A percentile compares a stretch with the other conserved stretches of the same genome.
Conservation (phyloP, 2,888 invertebrate species). For the Girardia tigrina region DNA sequence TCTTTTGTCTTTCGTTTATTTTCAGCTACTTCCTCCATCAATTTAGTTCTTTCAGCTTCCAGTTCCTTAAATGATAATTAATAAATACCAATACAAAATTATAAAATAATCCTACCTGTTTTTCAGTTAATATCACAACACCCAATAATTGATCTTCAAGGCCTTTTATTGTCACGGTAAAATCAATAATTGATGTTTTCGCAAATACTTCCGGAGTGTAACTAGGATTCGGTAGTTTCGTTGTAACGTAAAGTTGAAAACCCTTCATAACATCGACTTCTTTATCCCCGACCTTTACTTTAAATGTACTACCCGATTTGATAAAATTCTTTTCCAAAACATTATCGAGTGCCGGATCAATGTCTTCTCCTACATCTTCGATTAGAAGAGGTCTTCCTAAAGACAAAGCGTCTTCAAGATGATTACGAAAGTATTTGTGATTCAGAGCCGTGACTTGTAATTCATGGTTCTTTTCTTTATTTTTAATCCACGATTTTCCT, state of each 20-base stretch:
- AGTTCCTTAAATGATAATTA: slow-evolving; percentile 60
- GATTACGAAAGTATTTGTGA: slow-evolving; percentile 85
- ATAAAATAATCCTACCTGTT: slow-evolving; percentile 54
- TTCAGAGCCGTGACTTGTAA: slow-evolving; percentile 77
- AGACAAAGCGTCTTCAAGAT: slow-evolving; percentile 72
- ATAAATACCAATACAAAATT: neutral
- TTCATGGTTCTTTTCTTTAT: slow-evolving; percentile 74
- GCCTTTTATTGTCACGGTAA: slow-evolving; percentile 89
- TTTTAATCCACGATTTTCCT: slow-evolving; percentile 92
- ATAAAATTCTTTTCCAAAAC: slow-evolving; percentile 91
- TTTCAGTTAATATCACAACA: slow-evolving; percentile 84
- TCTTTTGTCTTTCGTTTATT: slow-evolving; percentile 91
- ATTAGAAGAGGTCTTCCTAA: slow-evolving; percentile 74
- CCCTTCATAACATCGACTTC: slow-evolving; percentile 91
- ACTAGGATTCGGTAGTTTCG: slow-evolving; percentile 83
- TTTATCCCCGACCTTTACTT: slow-evolving; percentile 63
- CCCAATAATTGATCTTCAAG: slow-evolving; percentile 81
- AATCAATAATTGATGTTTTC: slow-evolving; percentile 87
- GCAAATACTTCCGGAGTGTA: slow-evolving; percentile 92
- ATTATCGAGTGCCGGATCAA: slow-evolving; percentile 89
- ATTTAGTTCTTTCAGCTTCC: slow-evolving; percentile 76
- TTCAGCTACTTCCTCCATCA: slow-evolving; percentile 86
- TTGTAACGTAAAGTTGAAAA: slow-evolving; percentile 84
- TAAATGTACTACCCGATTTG: slow-evolving; percentile 85
- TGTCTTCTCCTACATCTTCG: slow-evolving; percentile 81